phyloP scores from a whole-genome alignment of 2,888 invertebrate genomes.

The Ophion ellenae region DNA sequence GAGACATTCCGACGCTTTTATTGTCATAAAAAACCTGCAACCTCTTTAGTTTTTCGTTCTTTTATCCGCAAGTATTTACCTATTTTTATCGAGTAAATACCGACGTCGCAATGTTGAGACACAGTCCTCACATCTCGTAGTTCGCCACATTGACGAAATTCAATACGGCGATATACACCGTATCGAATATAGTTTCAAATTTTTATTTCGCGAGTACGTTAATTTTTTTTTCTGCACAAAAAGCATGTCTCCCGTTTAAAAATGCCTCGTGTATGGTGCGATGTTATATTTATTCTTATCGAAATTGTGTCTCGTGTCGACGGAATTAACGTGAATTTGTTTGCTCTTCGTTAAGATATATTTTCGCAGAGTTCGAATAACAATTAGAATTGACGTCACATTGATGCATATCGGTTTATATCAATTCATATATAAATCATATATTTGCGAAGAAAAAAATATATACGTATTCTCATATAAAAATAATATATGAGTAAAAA shows the following conservation, averaged over 20 bases:
- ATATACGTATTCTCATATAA: background rate
- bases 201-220: background rate
- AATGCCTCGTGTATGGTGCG: background rate
- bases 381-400: too few species aligned
- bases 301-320: background rate
- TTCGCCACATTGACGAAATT: background rate
- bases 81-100: conserved; percentile 18
- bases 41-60: conserved; percentile 54
- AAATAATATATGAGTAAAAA: too few species aligned
- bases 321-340: background rate
- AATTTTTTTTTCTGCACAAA: conserved; percentile 10
- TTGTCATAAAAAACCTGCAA: conserved; percentile 60
- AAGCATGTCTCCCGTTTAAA: conserved; percentile 17
- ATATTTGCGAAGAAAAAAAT: background rate
- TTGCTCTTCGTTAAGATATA: background rate
- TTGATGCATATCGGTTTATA: background rate
- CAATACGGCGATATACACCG: background rate
- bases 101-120: background rate
- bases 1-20: conserved; percentile 37
- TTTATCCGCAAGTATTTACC: conserved; percentile 17
- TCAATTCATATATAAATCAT: background rate
- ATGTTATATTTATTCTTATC: background rate
- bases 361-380: too few species aligned
- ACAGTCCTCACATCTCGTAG: conserved; percentile 19
- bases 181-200: background rate